Base-by-base conservation (phyloP, 2,797 vertebrate genomes). In the Psittacula echo region DNA sequence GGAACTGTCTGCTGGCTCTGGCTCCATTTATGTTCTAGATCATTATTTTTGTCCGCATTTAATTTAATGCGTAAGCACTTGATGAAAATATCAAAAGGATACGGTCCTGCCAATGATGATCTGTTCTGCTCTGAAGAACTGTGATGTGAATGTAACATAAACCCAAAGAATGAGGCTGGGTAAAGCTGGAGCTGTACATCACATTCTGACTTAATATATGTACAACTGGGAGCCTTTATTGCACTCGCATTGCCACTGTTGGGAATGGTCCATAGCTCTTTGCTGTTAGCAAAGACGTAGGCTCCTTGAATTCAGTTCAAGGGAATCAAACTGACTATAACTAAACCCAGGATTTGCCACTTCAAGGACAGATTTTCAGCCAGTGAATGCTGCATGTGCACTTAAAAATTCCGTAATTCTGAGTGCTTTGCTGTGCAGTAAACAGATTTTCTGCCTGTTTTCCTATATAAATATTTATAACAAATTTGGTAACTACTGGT, bases 381-480 rank as follows among this genome's bases (percentile, higher is more conserved):
- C 77, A 72, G 53, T 0, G 1, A 86, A 61, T 30, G 34, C 32
- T 85, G 54, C 27, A 34, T 13, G 24, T 37, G 19, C 23, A 18
- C 86, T 80, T 74, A 19, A 85, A 88, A 71, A 75, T 56, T 23
- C 64, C 62, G 62, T 74, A 26, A 54, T 65, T 92, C 60, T 29
- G 47, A 74, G 58, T 39, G 29, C 21, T 90, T 71, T 85, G 15
- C 64, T 80, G 42, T 65, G 39, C 44, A 58, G 84, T 54, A 90
- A 93, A 90, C 91, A 89, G 70, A 14, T 61, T 96, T 94, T 83
- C 65, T 92, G 78, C 71, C 82, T 77, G 32, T 89, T 94, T 81
- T 90, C 56, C 79, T 86, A 4, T 23, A 42, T 90, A 97, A 97
- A 96, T 94, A 87, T 89, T 96, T 95, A 56, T 8, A 88, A 61